Evolutionary conservation across 2,888 invertebrate genomes (phyloP).

Genomic region (Nycteola revayana): DNA sequence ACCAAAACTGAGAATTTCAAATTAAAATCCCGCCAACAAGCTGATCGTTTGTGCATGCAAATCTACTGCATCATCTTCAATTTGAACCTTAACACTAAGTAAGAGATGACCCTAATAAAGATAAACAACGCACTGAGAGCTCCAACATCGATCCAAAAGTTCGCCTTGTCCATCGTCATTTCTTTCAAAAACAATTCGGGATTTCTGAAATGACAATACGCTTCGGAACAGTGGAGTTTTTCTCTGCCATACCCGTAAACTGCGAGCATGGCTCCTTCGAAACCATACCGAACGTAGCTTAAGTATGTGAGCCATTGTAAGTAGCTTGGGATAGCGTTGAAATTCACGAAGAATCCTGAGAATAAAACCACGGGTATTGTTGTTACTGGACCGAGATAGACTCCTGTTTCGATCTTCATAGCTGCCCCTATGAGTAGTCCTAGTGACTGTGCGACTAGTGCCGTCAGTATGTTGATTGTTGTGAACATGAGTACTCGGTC

Average conservation of each 20-base stretch:
- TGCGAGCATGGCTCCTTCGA: conserved; percentile 95
- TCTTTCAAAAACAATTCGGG: conserved; percentile 92
- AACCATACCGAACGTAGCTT: conserved; percentile 94
- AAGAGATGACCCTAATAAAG: conserved; percentile 88
- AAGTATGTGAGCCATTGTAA: conserved; percentile 94
- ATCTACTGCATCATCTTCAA: conserved; percentile 81
- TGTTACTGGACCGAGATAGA: conserved; percentile 92
- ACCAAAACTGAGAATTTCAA: conserved; percentile 27
- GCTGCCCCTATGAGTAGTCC: conserved; percentile 96
- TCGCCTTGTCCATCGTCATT: conserved; percentile 90
- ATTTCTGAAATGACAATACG: conserved; percentile 91
- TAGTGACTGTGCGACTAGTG: conserved; percentile 95
- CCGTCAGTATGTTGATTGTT: conserved; percentile 88
- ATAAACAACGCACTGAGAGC: conserved; percentile 92
- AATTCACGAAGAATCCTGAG: conserved; percentile 97
- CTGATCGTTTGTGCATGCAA: conserved; percentile 45
- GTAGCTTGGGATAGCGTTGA: conserved; percentile 94
- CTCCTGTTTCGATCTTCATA: conserved; percentile 91
- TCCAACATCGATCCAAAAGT: conserved; percentile 91
- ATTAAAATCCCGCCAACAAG: conserved; percentile 26
- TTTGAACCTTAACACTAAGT: conserved; percentile 92
- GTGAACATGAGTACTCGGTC: conserved; percentile 91
- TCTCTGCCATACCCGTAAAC: conserved; percentile 94
- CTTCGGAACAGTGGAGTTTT: conserved; percentile 90
- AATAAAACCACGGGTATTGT: conserved; percentile 95